Conservation (phyloP, 2,797 vertebrate species). For the Threskiornis aethiopicus region DNA sequence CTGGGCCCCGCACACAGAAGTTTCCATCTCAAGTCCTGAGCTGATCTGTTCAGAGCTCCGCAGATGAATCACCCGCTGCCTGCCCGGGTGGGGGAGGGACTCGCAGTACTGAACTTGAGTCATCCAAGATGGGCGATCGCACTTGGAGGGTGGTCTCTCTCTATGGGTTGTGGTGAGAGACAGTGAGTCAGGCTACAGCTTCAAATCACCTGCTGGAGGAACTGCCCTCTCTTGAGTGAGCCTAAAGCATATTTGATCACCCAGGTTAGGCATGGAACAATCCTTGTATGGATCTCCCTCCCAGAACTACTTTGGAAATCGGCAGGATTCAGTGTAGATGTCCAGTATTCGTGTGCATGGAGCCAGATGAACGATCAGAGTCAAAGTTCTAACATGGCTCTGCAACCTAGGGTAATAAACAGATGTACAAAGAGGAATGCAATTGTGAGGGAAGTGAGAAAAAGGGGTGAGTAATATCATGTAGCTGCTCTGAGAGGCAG, state of each 20-base stretch:
- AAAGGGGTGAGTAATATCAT: neutral
- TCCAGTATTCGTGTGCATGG: neutral
- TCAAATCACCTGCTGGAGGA: neutral
- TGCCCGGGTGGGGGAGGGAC: neutral
- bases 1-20: neutral
- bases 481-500: neutral
- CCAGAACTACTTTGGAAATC: neutral
- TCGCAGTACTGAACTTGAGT: neutral
- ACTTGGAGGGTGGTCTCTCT: neutral
- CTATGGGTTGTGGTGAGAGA: neutral
- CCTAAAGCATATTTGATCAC: neutral
- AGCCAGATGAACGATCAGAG: neutral
- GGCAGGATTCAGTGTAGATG: neutral
- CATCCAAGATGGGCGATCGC: neutral
- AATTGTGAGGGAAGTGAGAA: neutral
- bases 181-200: neutral
- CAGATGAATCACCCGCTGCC: neutral
- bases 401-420: neutral
- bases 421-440: neutral
- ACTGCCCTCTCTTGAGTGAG: neutral
- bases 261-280: neutral
- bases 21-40: neutral
- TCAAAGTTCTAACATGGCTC: accelerated
- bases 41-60: neutral
- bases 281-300: neutral